Conservation (phyloP, 2,113 vertebrate genomes). For the Eretmochelys imbricata region DNA sequence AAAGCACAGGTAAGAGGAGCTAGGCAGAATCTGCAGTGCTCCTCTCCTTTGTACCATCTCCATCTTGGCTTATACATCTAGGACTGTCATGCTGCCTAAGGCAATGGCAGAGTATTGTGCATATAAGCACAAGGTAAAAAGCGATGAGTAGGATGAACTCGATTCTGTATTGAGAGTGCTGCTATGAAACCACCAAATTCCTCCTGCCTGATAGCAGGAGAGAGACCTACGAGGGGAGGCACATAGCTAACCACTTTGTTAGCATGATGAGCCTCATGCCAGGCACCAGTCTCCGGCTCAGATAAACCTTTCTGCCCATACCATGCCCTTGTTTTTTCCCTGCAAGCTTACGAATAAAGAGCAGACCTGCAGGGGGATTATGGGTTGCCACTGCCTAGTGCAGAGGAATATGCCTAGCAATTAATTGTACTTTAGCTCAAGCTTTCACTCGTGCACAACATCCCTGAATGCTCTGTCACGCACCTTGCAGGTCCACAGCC, state of each 20-base stretch:
- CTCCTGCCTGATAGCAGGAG: background rate
- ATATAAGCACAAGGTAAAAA: background rate
- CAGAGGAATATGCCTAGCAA: background rate
- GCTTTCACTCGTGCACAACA: background rate
- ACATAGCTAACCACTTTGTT: background rate
- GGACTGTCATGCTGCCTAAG: no score
- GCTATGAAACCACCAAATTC: background rate
- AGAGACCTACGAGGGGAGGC: background rate
- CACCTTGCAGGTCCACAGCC: background rate
- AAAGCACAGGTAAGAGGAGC: background rate
- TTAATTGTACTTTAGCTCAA: background rate
- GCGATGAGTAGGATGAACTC: background rate
- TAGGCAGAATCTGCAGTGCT: background rate
- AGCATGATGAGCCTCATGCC: background rate
- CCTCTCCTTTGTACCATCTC: background rate
- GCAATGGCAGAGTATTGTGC: accelerated
- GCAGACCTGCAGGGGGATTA: background rate
- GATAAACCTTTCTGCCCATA: background rate
- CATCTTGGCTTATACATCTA: no score
- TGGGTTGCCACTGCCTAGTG: background rate
- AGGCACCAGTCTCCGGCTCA: background rate
- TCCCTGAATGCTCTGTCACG: background rate
- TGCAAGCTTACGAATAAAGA: background rate
- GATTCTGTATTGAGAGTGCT: background rate
- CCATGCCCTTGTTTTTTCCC: background rate